phyloP scores from a whole-genome alignment of 2,888 invertebrate species.

The Heteropelma amictum region DNA sequence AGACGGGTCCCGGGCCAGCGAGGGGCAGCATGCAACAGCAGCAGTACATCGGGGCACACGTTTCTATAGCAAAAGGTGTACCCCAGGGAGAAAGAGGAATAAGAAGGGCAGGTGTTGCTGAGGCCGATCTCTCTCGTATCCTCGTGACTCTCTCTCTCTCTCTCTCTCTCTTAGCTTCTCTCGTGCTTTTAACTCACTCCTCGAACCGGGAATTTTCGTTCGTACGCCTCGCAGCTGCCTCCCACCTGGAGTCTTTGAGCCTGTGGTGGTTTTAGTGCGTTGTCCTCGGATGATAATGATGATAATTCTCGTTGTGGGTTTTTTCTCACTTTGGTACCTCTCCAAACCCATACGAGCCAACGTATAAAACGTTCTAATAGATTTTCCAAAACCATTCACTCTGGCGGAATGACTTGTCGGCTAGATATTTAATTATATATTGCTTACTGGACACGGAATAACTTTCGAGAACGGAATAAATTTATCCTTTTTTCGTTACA shows the following conservation, averaged over 20 bases:
- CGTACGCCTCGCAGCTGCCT: conserved; percentile 76
- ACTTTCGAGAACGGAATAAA: not conserved
- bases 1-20: conserved; percentile 62
- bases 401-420: not conserved
- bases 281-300: conserved; percentile 28
- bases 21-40: conserved; percentile 36
- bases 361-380: not conserved
- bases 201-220: conserved; percentile 33
- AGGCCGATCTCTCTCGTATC: conserved; percentile 58
- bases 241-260: conserved; percentile 74
- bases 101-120: conserved; percentile 73
- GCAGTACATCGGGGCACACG: conserved; percentile 44
- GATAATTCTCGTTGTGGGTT: conserved; percentile 21
- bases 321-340: conserved; percentile 2
- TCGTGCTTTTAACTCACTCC: not conserved
- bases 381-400: not conserved
- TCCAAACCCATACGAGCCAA: too few species aligned
- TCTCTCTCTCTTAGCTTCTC: not conserved
- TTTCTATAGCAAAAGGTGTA: conserved; percentile 48
- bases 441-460: not conserved
- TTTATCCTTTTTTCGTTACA: not conserved
- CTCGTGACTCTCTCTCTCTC: conserved; percentile 32
- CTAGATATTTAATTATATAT: too few species aligned
- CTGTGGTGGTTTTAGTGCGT: conserved; percentile 45
- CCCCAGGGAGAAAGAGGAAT: conserved; percentile 47